Evolutionary conservation across 2,888 invertebrate species (phyloP).

Genomic region (Nemapogon koenigi): DNA sequence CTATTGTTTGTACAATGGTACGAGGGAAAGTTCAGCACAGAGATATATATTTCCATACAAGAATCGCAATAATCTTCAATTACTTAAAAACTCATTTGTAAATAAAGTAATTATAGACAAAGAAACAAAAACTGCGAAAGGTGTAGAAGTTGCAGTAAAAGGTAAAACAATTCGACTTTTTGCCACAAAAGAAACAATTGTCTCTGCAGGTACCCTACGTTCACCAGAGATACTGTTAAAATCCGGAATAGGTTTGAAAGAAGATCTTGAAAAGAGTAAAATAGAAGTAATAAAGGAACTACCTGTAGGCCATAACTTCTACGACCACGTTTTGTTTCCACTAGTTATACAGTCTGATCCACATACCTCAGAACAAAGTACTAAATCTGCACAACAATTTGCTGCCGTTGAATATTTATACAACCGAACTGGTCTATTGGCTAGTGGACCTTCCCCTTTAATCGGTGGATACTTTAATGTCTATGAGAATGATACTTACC

Average conservation of each 20-base stretch:
- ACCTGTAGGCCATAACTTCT: constrained; percentile 12
- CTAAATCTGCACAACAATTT: neutral
- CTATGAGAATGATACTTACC: neutral
- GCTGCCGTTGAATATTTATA: constrained; percentile 6
- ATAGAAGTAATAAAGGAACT: constrained; percentile 10
- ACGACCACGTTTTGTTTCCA: constrained; percentile 12
- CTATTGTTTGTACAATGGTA: neutral
- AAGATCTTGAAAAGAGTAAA: constrained; percentile 4
- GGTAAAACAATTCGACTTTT: constrained; percentile 3
- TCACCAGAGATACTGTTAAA: constrained; percentile 12
- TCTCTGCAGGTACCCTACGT: constrained; percentile 10
- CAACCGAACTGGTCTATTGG: neutral
- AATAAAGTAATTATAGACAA: constrained; percentile 8
- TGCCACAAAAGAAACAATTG: constrained; percentile 10
- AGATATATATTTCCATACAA: neutral
- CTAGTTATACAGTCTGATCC: constrained; percentile 8
- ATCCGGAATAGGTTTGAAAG: constrained; percentile 12
- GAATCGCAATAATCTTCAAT: constrained; percentile 5
- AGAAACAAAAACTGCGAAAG: constrained; percentile 3
- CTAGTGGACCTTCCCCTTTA: neutral
- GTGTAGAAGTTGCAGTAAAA: constrained; percentile 7
- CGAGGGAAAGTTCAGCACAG: constrained; percentile 1
- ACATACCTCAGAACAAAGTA: no score
- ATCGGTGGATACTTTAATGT: neutral
- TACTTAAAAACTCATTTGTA: constrained; percentile 8